A percentile compares a stretch with the other conserved stretches of the same genome.
These are phyloP conservation scores for Bombus turneri DNA, from an alignment of 1,140 invertebrate genomes.

Conservation along the genomic window DNA sequence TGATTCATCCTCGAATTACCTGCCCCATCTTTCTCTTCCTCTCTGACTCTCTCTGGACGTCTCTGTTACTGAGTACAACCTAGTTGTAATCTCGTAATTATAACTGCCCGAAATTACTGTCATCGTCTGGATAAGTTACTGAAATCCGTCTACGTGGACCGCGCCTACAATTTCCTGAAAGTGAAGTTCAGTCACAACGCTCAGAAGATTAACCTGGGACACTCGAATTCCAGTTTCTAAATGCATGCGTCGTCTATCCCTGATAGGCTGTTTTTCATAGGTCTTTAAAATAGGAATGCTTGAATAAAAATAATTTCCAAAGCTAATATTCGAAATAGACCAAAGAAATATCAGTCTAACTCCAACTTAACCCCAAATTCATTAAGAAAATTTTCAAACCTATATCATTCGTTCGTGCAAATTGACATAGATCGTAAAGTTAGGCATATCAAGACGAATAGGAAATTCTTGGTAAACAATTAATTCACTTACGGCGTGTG, in stretches of 20 bases:
- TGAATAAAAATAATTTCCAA: no score
- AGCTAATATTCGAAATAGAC: no score
- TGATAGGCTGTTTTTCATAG: no score
- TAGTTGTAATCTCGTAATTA: conserved; percentile 57
- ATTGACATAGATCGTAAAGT: background rate
- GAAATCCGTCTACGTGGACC: background rate
- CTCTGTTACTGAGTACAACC: conserved; percentile 1
- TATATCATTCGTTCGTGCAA: background rate
- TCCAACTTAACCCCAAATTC: no score
- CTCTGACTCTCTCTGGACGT: background rate
- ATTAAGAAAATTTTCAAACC: background rate
- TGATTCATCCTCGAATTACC: conserved; percentile 47
- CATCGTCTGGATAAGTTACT: conserved; percentile 39
- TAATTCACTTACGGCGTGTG: conserved; percentile 1
- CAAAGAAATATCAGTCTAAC: background rate
- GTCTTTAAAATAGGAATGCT: no score
- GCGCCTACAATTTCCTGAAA: background rate
- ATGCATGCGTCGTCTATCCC: no score
- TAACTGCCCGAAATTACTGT: conserved; percentile 47
- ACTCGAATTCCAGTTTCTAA: no score
- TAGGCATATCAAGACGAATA: no score
- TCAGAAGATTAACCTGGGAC: no score
- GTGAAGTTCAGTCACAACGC: no score
- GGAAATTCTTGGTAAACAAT: conserved; percentile 27
- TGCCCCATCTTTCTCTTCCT: background rate